Evolutionary conservation across 1,140 invertebrate species (phyloP), one percentile per base, ranked within the genome.

Genomic region (Eupeodes corollae): DNA sequence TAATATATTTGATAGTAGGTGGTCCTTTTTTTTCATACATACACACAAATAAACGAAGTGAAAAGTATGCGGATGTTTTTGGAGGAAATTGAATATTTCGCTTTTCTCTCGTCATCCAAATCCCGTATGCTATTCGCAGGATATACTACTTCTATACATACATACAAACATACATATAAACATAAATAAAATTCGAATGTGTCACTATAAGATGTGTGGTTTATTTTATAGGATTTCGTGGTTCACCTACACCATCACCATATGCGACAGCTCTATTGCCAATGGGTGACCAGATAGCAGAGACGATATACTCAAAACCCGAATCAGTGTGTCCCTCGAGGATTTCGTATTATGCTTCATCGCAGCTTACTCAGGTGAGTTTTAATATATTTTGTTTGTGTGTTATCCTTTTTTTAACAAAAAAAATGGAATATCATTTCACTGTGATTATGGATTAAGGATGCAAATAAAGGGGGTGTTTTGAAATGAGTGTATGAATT

Each of bases 191-290:
- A 44, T 34, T 33, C 18, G 34, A 33, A 31, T 37, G 35, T 37
- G 13, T 37, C 15, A 14, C 15, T 16, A n/a, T n/a, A 37, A 37
- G 13, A 3, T 37, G n/a, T 26, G 21, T 26, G 21, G 21, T 26
- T 26, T 26, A 5, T 26, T 26, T 26, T 44, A 51, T 51, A 67
- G 64, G 63, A 34, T 67, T 67, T 53, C 55, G 73, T 64, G 47
- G 75, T 69, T 57, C 70, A 67, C 70, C 78, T 39, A 77, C 77
- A 0, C 79, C 78, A 2, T 79, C 77, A 5, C 77, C 79, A 15
- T 82, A 82, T 58, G 79, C 80, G 16, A 80, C 76, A 2, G 75
- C 76, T 16, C 71, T 75, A 50, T 70, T 78, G 42, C 69, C 72
- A 37, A 70, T 73, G 54, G 68, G 69, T 45, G 51, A 54, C 44